Evolutionary conservation across 2,797 vertebrate species (phyloP).

Genomic region (Platalea minor): DNA sequence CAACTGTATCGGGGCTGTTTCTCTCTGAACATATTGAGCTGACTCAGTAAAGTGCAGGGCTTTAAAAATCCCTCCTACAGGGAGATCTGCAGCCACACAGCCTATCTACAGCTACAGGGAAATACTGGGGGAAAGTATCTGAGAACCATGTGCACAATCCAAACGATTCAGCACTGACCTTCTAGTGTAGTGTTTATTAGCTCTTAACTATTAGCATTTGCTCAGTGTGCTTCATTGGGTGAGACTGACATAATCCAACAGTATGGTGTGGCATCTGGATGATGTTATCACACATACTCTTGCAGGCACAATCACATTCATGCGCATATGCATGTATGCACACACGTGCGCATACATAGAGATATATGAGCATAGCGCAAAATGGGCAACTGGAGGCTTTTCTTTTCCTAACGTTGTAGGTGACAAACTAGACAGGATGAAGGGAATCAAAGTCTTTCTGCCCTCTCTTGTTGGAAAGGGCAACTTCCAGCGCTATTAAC

Average conservation of each 20-base stretch:
- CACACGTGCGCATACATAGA: fast-evolving
- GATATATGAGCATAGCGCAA: background rate
- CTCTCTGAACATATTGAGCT: background rate
- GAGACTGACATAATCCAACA: constrained; percentile 64
- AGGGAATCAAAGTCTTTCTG: background rate
- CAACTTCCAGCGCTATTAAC: background rate
- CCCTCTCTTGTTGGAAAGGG: background rate
- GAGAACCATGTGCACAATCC: constrained; percentile 52
- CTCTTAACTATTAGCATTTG: constrained; percentile 70
- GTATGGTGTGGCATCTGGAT: constrained; percentile 52
- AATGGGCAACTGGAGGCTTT: background rate
- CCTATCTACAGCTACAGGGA: background rate
- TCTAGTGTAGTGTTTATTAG: constrained; percentile 67
- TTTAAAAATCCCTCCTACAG: constrained; percentile 23
- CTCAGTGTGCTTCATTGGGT: constrained; percentile 61
- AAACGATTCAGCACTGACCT: constrained; percentile 53
- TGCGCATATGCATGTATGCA: background rate
- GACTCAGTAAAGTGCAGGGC: background rate
- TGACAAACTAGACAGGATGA: background rate
- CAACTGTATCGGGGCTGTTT: background rate
- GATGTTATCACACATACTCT: constrained; percentile 54
- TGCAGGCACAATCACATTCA: constrained; percentile 4
- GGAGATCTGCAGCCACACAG: background rate
- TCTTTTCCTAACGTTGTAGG: background rate
- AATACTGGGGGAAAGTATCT: constrained; percentile 27